Conservation (phyloP, 2,797 vertebrate genomes). For the Alectoris magna region DNA sequence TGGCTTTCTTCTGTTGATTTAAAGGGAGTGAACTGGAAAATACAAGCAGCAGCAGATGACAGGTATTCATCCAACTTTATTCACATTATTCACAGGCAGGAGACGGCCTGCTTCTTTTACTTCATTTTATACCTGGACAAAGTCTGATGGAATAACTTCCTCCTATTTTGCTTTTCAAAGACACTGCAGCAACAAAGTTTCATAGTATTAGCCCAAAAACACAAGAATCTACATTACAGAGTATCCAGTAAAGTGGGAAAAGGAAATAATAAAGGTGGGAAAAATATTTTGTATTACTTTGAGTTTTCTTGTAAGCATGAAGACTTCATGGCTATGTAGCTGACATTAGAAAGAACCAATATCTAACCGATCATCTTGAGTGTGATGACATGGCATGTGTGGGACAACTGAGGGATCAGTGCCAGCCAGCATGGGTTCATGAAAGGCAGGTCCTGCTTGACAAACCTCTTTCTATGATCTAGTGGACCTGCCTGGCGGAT, state of each 20-base stretch:
- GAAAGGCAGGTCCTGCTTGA: no score
- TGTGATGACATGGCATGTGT: no score
- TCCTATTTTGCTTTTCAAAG: not conserved
- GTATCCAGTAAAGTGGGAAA: not conserved
- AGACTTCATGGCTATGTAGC: not conserved
- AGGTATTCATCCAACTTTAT: conserved; percentile 15
- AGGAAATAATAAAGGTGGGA: not conserved
- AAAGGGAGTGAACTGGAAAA: conserved; percentile 49
- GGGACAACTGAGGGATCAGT: no score
- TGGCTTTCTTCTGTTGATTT: not conserved
- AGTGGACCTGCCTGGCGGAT: no score
- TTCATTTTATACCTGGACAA: not conserved
- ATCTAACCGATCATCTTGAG: not conserved
- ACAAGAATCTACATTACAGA: not conserved
- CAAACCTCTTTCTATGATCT: no score
- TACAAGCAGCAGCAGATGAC: conserved; percentile 21
- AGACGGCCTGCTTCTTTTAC: not conserved
- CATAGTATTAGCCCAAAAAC: not conserved
- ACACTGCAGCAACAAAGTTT: not conserved
- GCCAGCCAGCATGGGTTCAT: no score
- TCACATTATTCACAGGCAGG: not conserved
- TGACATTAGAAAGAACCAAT: not conserved
- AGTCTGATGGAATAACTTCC: not conserved
- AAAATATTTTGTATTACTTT: not conserved
- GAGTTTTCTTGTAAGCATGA: not conserved